A percentile compares a stretch with the other conserved stretches of the same genome.
Conservation (phyloP, 2,888 invertebrate genomes). For the Galerucella calmariensis region DNA sequence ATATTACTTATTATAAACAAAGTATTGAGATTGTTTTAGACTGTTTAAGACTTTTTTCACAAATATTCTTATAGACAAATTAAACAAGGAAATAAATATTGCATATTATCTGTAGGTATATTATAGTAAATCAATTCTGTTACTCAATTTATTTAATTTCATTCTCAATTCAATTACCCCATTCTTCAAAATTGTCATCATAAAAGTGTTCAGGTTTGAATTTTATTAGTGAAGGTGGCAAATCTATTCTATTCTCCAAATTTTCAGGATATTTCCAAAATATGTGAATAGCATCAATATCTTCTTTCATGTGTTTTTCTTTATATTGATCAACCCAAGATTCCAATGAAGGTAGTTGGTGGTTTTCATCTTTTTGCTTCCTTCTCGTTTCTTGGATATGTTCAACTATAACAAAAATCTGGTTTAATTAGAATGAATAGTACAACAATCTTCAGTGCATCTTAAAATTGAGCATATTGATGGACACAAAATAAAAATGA, state of each 20-base stretch:
- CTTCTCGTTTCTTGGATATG: conserved; percentile 54
- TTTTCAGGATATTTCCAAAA: conserved; percentile 70
- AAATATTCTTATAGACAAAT: too few relatives aligned
- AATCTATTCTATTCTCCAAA: conserved; percentile 66
- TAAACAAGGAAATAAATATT: too few relatives aligned
- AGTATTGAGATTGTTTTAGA: too few relatives aligned
- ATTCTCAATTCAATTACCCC: conserved; percentile 64
- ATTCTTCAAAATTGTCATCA: conserved; percentile 67
- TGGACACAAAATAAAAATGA: background rate
- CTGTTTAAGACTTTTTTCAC: too few relatives aligned
- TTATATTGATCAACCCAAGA: conserved; percentile 63
- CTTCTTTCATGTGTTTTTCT: conserved; percentile 57
- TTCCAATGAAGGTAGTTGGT: conserved; percentile 59
- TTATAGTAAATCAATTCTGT: background rate
- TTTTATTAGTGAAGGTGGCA: conserved; percentile 73
- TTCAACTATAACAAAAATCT: conserved; percentile 58
- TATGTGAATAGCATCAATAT: conserved; percentile 63
- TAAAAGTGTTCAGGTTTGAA: conserved; percentile 68
- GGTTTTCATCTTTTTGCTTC: conserved; percentile 51
- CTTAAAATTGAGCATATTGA: too few relatives aligned
- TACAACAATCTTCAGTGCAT: too few relatives aligned
- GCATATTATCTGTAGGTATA: too few relatives aligned
- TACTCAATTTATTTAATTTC: conserved; percentile 45
- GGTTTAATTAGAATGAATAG: too few relatives aligned
- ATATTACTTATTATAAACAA: too few relatives aligned